phyloP scores from a whole-genome alignment of 2,797 vertebrate species.

The Microhierax caerulescens region DNA sequence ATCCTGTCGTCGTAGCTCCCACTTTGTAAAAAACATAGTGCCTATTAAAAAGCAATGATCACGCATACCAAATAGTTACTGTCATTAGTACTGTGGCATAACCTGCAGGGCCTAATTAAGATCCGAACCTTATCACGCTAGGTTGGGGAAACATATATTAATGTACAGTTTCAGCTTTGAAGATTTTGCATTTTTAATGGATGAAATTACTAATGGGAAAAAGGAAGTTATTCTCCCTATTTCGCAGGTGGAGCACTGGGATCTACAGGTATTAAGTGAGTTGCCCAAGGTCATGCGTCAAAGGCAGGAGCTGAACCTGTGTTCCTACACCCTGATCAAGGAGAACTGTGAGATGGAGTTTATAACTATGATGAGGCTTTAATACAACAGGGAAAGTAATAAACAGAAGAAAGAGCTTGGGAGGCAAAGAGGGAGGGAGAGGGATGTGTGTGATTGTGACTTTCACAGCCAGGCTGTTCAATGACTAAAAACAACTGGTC shows the following conservation, averaged over 20 bases:
- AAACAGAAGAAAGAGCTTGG: constrained; percentile 36
- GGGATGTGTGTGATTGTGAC: not conserved
- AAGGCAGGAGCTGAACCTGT: constrained; percentile 3
- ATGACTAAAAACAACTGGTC: constrained; percentile 17
- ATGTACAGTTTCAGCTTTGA: not conserved
- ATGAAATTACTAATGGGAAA: constrained; percentile 16
- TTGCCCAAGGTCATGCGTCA: constrained; percentile 13
- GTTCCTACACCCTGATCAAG: constrained; percentile 8
- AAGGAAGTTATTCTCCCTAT: constrained; percentile 1
- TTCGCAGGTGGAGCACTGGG: not conserved
- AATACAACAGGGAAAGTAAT: constrained; percentile 30
- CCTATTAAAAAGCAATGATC: constrained; percentile 26
- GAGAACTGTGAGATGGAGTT: not conserved
- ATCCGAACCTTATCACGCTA: not conserved
- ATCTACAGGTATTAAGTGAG: not conserved
- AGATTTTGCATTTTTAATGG: constrained; percentile 52
- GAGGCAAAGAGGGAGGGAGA: not conserved
- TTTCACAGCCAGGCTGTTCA: constrained; percentile 22
- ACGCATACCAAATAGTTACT: constrained; percentile 32
- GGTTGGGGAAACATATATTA: constrained; percentile 7
- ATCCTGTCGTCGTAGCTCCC: not conserved
- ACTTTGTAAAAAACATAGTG: not conserved
- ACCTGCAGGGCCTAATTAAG: constrained; percentile 53
- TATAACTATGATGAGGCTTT: not conserved
- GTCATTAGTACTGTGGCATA: constrained; percentile 25